These are phyloP conservation scores for Ridgeia piscesae DNA, from an alignment of 1,140 invertebrate species.

Conservation along the genomic window DNA sequence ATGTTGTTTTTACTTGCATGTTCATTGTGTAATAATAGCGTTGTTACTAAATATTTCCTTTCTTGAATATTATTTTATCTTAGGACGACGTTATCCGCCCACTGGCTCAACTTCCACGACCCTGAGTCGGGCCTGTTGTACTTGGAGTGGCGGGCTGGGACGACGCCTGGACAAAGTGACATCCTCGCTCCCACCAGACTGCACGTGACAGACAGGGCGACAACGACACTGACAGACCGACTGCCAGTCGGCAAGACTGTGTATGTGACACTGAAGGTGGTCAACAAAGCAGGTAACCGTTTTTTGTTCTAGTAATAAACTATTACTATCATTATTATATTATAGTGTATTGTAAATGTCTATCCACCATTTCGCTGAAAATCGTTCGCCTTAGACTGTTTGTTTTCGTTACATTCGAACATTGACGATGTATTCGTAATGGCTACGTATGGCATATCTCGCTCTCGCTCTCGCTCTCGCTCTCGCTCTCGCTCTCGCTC, in stretches of 20 bases:
- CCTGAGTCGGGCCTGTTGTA: background rate
- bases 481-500: too few species aligned
- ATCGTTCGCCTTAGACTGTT: too few species aligned
- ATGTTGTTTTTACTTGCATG: background rate
- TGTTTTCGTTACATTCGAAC: too few species aligned
- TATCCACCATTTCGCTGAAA: too few species aligned
- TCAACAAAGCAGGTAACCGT: background rate
- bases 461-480: too few species aligned
- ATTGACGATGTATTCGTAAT: too few species aligned
- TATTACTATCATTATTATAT: too few species aligned
- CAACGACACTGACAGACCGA: background rate
- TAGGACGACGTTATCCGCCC: background rate
- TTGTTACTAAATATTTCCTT: too few species aligned
- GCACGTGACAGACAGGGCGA: background rate
- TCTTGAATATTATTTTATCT: background rate
- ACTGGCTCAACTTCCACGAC: constrained; percentile 10
- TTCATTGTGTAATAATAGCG: background rate
- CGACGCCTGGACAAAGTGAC: background rate
- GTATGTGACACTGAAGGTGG: constrained; percentile 3
- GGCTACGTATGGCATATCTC: too few species aligned
- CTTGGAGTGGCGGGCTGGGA: background rate
- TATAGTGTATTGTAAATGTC: too few species aligned
- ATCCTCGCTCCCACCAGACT: background rate
- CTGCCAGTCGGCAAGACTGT: constrained; percentile 8
- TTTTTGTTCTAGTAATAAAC: too few species aligned